Percentiles rank a stretch among this genome's conserved stretches.
Evolutionary conservation across 2,797 vertebrate genomes (phyloP).

Genomic region (Vultur gryphus): DNA sequence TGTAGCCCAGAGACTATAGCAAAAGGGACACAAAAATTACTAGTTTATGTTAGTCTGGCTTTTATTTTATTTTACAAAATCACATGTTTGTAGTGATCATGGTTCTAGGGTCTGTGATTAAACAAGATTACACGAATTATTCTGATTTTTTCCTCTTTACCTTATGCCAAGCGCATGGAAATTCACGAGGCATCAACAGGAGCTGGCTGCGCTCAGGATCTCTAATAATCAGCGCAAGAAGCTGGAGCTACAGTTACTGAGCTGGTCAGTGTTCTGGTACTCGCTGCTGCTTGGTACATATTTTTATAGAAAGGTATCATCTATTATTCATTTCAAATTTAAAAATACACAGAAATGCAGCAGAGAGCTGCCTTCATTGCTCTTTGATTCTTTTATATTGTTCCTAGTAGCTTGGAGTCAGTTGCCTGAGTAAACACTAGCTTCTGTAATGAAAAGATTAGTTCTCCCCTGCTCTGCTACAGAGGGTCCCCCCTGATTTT

Average conservation of each 20-base stretch:
- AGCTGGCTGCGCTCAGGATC: not conserved
- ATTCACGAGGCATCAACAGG: not conserved
- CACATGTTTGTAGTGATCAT: not conserved
- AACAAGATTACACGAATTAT: not conserved
- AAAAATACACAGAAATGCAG: not conserved
- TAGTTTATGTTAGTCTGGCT: not conserved
- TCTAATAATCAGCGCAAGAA: not conserved
- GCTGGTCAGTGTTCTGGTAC: not conserved
- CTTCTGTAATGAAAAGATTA: slow-evolving; percentile 10
- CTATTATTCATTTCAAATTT: not conserved
- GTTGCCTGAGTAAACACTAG: not conserved
- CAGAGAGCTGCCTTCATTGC: not conserved
- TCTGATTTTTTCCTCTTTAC: not conserved
- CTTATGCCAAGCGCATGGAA: not conserved
- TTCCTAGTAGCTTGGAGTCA: not conserved
- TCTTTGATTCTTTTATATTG: not conserved
- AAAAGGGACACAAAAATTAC: not conserved
- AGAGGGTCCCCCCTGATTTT: not conserved
- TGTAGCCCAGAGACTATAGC: not conserved
- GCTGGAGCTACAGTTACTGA: not conserved
- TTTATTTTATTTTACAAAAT: slow-evolving; percentile 5
- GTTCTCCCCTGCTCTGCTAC: slow-evolving; percentile 1
- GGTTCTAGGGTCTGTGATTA: not conserved
- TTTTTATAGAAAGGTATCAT: not conserved
- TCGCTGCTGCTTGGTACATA: not conserved